Base-by-base conservation (phyloP, 2,888 invertebrate species). In the Gastracanthus pulcherrimus region DNA sequence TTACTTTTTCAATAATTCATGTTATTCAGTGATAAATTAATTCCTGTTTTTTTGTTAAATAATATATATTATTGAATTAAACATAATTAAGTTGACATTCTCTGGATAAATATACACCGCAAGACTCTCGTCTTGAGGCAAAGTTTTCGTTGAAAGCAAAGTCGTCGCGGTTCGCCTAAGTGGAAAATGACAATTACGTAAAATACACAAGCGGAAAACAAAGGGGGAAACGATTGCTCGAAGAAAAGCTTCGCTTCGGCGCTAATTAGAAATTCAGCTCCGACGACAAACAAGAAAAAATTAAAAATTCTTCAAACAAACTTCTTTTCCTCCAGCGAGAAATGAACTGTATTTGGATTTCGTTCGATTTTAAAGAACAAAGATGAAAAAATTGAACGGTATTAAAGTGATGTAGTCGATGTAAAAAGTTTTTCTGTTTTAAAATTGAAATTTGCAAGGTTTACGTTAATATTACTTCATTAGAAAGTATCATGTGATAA, bases 181-280 rank as follows among this genome's bases (percentile, higher is more conserved):
- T 66, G 72, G 72, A 79, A 79, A 79, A 67, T 79, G 72, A 78
- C 72, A 72, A 79, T 79, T 79, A 79, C 66, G 58, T 79, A 79
- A 72, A 79, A 72, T 72, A 79, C 72, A 72, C 72, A 72, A 79
- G 72, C 55, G 55, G 66, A 72, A 79, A 79, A 67, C 79, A 72
- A 79, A 79, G 72, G 78, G 64, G 55, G n/a, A 51, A 78, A 71
- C 71, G 79, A 66, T 79, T 79, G 23, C 36, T 13, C 26, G 6
- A 45, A 72, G 72, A 48, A 79, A 72, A 79, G 66, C 67, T 38
- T 55, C 55, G 79, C 58, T 67, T 55, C 45, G 23, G 5, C 41
- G 67, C 66, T 79, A 79, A 79, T 79, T 79, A 72, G 72, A 72
- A 79, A 79, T 79, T 79, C 66, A 23, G 64, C 67, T 72, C 16